phyloP scores from a whole-genome alignment of 2,797 vertebrate genomes.

The Gobionotothen gibberifrons region DNA sequence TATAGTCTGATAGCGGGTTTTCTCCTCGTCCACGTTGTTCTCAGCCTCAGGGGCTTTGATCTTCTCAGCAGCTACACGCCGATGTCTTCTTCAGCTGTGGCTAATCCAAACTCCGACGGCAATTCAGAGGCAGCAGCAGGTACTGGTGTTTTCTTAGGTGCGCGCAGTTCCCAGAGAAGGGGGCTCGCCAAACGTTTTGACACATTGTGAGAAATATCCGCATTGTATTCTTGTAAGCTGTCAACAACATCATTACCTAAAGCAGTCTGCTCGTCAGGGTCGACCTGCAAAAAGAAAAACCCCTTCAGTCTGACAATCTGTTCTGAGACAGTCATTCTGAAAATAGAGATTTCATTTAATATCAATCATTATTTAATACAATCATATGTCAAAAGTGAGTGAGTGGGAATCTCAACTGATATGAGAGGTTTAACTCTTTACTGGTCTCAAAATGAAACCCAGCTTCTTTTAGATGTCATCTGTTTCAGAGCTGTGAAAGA shows the following conservation, averaged over 20 bases:
- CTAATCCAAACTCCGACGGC: constrained; percentile 78
- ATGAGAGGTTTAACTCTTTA: no score
- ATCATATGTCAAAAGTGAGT: not conserved
- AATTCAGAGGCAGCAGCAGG: constrained; percentile 75
- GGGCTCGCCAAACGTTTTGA: constrained; percentile 84
- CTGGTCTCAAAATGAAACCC: no score
- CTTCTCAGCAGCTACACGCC: constrained; percentile 83
- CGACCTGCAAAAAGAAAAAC: not conserved
- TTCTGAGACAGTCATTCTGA: no score
- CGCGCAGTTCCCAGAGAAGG: constrained; percentile 83
- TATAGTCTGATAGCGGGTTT: constrained; percentile 77
- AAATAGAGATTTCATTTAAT: not conserved
- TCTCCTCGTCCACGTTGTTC: constrained; percentile 84
- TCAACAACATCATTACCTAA: constrained; percentile 73
- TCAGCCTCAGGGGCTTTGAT: constrained; percentile 86
- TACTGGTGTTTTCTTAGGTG: constrained; percentile 93
- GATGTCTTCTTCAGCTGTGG: constrained; percentile 98
- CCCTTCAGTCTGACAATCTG: not conserved
- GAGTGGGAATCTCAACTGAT: no score
- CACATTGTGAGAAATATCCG: constrained; percentile 86
- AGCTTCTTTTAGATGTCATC: no score
- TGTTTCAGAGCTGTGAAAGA: no score
- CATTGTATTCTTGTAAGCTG: constrained; percentile 82
- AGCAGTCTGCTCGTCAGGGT: constrained; percentile 3
- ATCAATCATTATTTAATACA: not conserved